Evolutionary conservation across 1,140 invertebrate species (phyloP), one percentile per base, ranked within the genome.

Genomic region (Anoplolepis gracilipes): DNA sequence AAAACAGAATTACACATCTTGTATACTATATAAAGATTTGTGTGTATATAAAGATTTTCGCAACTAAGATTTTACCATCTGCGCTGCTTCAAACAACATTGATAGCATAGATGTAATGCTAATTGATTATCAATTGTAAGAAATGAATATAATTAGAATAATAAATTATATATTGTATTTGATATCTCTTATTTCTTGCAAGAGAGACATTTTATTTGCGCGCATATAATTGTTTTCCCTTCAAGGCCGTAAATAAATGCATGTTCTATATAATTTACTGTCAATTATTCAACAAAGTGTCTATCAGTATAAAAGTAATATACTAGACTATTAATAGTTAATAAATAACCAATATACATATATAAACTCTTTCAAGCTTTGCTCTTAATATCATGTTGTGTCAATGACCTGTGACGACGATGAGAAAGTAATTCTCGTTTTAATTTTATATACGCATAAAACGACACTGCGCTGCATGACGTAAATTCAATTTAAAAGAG

Each of bases 381-480:
- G 19, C 22, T 28, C 30, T 75, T 65, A 39, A 65, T 42, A 33
- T 13, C n/a, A 82, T n/a, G 13, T 49, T 3, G 4, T 77, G 72
- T 53, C 46, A 76, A 84, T n/a, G 61, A 65, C 39, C 61, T 22
- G 3, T 8, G 13, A 70, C 64, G 53, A 72, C 11, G 46, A 85
- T 25, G 46, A 49, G 46, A 78, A 85, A 79, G 73, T 59, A 65
- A 7, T 10, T 39, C 46, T 55, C n/a, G 30, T 84, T 85, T 64
- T 84, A 64, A 81, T 67, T 79, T 81, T 57, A 79, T 49, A 19
- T 36, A 22, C 11, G 49, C 4, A 4, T 25, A 25, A 78, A 77
- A 62, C 33, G n/a, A n/a, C 10, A 39, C 36, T 7, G 28, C 36
- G 3, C 10, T 3, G 16, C 19, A 8, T 85, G 73, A 65, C 28